These are phyloP conservation scores for Micromussa lordhowensis DNA, from an alignment of 92 coral and sea anemone species.

Conservation along the genomic window DNA sequence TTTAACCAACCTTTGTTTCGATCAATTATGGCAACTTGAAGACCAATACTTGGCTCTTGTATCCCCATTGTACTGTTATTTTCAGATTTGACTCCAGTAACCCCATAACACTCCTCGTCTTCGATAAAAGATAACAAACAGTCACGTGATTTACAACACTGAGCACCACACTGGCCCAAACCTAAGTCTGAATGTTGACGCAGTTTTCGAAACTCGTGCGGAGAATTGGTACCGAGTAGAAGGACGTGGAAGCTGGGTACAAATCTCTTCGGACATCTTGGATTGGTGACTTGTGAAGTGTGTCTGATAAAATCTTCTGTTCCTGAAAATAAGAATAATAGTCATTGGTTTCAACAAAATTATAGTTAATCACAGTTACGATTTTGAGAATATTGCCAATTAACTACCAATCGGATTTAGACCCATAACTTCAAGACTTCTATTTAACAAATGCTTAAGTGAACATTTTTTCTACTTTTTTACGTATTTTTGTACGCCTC, in stretches of 20 bases:
- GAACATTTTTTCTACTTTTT: too few relatives aligned
- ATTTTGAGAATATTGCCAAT: neutral
- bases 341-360: neutral
- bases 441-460: too few relatives aligned
- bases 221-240: conserved; percentile 39
- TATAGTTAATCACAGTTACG: neutral
- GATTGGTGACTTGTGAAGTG: conserved; percentile 58
- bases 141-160: conserved; percentile 63
- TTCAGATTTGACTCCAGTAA: conserved; percentile 30
- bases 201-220: conserved; percentile 46
- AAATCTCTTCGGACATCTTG: conserved; percentile 68
- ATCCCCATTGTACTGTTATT: neutral
- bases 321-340: neutral
- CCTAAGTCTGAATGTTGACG: conserved; percentile 36
- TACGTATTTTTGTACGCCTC: too few relatives aligned
- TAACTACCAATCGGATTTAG: too few relatives aligned
- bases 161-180: conserved; percentile 47
- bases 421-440: too few relatives aligned
- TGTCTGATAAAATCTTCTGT: conserved; percentile 41
- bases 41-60: conserved; percentile 27
- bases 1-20: conserved; percentile 70
- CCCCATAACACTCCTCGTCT: conserved; percentile 66
- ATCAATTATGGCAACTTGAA: conserved; percentile 75
- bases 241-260: conserved; percentile 71
- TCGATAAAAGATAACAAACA: conserved; percentile 71